A percentile compares a stretch with the other conserved stretches of the same genome.
These are phyloP conservation scores for Drosophila sp. DNA, from an alignment of 1,140 invertebrate species.

Conservation along the genomic window DNA sequence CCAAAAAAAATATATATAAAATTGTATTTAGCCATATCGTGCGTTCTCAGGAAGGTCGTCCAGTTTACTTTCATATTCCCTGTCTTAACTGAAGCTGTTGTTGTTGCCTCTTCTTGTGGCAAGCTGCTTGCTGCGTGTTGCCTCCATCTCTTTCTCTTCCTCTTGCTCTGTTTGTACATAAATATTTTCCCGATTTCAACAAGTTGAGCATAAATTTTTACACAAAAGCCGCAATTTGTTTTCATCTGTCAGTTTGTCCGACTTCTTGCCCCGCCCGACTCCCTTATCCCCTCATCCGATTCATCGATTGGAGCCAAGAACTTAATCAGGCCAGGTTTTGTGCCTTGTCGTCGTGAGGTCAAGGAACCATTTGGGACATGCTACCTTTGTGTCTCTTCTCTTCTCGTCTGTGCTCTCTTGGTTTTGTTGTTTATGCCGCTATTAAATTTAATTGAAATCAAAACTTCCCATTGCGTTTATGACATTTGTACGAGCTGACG, in stretches of 20 bases:
- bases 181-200: constrained; percentile 80
- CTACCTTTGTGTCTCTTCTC: constrained; percentile 31
- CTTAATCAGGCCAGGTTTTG: constrained; percentile 70
- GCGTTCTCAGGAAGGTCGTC: constrained; percentile 83
- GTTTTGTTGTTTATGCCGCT: constrained; percentile 70
- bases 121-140: constrained; percentile 6
- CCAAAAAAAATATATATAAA: too few species aligned
- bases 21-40: constrained; percentile 63
- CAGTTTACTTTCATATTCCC: constrained; percentile 82
- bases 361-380: constrained; percentile 63
- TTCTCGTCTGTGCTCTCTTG: too few species aligned
- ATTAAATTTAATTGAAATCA: constrained; percentile 83
- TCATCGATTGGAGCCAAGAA: constrained; percentile 51
- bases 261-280: not conserved
- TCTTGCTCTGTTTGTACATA: constrained; percentile 55
- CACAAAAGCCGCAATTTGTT: constrained; percentile 83
- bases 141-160: constrained; percentile 15
- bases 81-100: constrained; percentile 16
- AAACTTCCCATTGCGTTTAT: constrained; percentile 63
- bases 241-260: constrained; percentile 63
- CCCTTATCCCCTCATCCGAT: not conserved
- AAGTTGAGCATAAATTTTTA: constrained; percentile 81
- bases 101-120: not conserved
- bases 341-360: constrained; percentile 46
- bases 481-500: constrained; percentile 26